Conservation (phyloP, 2,113 vertebrate species). For the Lonchura striata region DNA sequence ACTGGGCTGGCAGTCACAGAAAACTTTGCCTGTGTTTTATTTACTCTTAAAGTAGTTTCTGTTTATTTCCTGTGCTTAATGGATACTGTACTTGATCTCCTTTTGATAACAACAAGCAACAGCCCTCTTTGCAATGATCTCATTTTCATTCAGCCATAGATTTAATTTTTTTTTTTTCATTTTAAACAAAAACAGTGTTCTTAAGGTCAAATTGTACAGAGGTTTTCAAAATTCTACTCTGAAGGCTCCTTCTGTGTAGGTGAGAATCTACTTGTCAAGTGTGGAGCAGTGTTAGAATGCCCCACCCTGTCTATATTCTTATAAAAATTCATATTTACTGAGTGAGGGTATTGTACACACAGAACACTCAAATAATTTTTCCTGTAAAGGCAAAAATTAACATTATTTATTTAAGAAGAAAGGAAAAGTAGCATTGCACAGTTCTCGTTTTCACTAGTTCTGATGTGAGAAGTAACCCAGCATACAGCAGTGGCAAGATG, state of each 20-base stretch:
- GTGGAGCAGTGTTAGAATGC: background rate
- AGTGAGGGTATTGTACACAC: background rate
- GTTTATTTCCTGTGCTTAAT: background rate
- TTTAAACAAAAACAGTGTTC: background rate
- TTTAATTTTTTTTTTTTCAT: background rate
- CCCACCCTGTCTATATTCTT: fast-evolving
- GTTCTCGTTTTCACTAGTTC: background rate
- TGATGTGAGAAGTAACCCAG: background rate
- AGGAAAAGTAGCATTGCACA: fast-evolving
- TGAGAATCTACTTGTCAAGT: background rate
- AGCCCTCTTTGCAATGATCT: background rate
- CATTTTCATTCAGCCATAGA: background rate
- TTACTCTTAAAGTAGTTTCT: background rate
- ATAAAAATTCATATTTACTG: background rate
- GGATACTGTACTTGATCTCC: background rate
- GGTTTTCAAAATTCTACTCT: background rate
- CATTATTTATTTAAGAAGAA: fast-evolving
- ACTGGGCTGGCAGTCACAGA: background rate
- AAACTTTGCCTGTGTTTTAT: background rate
- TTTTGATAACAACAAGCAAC: background rate
- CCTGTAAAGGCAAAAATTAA: background rate
- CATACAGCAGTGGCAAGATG: fast-evolving
- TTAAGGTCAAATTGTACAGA: background rate
- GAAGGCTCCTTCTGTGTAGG: background rate
- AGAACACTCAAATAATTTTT: background rate